Base-by-base conservation (phyloP, 2,113 vertebrate genomes). In the Nansenia antarctica region DNA sequence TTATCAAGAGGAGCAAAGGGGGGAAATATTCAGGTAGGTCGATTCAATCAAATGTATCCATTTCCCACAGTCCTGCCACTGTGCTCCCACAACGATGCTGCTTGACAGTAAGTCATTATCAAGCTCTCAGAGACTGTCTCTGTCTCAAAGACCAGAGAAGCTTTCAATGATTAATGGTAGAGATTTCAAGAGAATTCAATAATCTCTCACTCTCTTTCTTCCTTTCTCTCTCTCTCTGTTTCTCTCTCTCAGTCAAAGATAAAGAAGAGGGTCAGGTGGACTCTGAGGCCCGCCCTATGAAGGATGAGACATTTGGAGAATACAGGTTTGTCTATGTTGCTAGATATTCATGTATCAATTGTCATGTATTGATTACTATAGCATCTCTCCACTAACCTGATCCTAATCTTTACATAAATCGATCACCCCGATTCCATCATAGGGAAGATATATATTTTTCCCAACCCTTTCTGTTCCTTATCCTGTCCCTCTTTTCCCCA, bases 191-290 rank as follows among this genome's bases (percentile, higher is more conserved):
- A n/a, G 81, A 73, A 83, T 80, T 63, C 69, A 76, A 74, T 73
- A 42, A 71, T 85, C 67, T 79, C 53, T 72, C 42, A 9, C 27
- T 72, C 18, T 53, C 29, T 26, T 78, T 62, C 69, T 87, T 39
- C 73, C 81, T 72, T 42, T 53, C n/a, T 53, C 49, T n/a, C 22
- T 30, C 1, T 7, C 27, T 71, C n/a, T 32, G 24, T 27, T 77
- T 62, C 68, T 87, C 45, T 76, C 82, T 73, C 47, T 55, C 87
- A 96, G 96, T 97, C 73, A 97, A 96, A 91, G 95, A 96, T 73
- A 96, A 97, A 85, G 96, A 97, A 62, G 95, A 96, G 29, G 93
- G 94, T 1, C 96, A 96, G n/a, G 93, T 94, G 85, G 96, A 97
- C 80, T 96, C 96, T 0, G 95, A 97, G 79, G 94, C 93, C 0